Percentiles rank a stretch among this genome's conserved stretches.
phyloP scores from a whole-genome alignment of 2,113 vertebrate species.

The Mesoclemmys tuberculata region DNA sequence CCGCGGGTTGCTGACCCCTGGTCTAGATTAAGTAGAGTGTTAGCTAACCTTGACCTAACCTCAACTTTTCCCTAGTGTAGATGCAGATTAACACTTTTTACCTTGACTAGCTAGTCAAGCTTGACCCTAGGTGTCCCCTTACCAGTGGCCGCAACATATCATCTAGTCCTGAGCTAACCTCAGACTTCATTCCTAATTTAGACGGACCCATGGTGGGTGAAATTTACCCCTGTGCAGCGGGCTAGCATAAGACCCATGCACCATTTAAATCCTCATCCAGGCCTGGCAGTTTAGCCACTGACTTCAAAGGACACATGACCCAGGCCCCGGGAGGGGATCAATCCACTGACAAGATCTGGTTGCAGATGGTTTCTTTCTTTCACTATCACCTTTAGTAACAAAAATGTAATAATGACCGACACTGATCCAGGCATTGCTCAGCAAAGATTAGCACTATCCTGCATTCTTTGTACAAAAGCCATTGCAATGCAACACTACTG shows the following conservation, averaged over 20 bases:
- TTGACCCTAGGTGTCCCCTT: not conserved
- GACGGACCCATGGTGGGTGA: not conserved
- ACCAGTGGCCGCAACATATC: not conserved
- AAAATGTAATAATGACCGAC: not conserved
- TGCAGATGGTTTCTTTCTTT: not conserved
- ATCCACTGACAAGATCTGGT: not conserved
- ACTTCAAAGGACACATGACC: not conserved
- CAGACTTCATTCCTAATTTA: not conserved
- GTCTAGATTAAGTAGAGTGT: not conserved
- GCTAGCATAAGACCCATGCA: not conserved
- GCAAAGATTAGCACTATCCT: not conserved
- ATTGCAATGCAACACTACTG: not conserved
- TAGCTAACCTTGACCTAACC: not conserved
- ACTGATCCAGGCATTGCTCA: not conserved
- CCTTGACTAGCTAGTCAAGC: not conserved
- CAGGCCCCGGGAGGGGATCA: not conserved
- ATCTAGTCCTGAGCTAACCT: not conserved
- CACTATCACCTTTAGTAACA: not conserved
- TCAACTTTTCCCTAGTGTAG: not conserved
- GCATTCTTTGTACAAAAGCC: not conserved
- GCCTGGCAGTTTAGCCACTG: not conserved
- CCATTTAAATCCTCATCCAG: not conserved
- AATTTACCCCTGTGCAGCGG: rapidly evolving
- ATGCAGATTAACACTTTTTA: not conserved
- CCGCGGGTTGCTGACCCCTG: too few species aligned